Evolutionary conservation across 2,888 invertebrate genomes (phyloP), one percentile per base, ranked within the genome.

Genomic region (Agriopis leucophaearia): DNA sequence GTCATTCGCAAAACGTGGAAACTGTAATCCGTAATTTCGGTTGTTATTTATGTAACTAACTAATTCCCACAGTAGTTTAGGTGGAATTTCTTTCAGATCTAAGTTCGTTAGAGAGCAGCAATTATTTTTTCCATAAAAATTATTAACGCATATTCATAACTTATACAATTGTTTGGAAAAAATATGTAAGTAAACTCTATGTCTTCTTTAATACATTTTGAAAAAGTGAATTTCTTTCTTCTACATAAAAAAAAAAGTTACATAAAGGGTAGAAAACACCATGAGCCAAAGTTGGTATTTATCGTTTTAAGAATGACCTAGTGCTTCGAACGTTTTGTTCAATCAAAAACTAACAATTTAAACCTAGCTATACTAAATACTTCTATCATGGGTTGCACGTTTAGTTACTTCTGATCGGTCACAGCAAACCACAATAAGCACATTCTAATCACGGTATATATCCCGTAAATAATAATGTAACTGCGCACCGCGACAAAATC

Each of bases 241-340:
- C 12, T 9, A 42, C 12, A 12, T 10, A 13, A 42, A 12, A 42
- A 12, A 12, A 42, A 2, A 42, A 13, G 8, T 45, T 6, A 15
- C 5, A 45, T 12, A 6, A n/a, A 45, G 8, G 15, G 15, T n/a
- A 45, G 2, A 45, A 45, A 15, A 15, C 15, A 0, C 13, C 15
- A 0, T 8, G n/a, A 15, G 8, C 0, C 45, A 1, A 18, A 18
- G 16, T 16, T 18, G 10, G 16, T 12, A 16, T 10, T 12, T 12
- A 48, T 10, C 10, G 15, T 36, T 36, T 60, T 15, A 12, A 44
- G 56, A 55, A 60, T 60, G 60, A 45, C 50, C 50, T 12, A n/a
- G 44, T 45, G 15, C 12, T 74, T 74, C 82, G 83, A 88, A 86
- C 84, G 71, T 79, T 89, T 90, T 90, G 90, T 88, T 91, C 90